phyloP scores from a whole-genome alignment of 2,888 invertebrate species.

The Atrina japonica region DNA sequence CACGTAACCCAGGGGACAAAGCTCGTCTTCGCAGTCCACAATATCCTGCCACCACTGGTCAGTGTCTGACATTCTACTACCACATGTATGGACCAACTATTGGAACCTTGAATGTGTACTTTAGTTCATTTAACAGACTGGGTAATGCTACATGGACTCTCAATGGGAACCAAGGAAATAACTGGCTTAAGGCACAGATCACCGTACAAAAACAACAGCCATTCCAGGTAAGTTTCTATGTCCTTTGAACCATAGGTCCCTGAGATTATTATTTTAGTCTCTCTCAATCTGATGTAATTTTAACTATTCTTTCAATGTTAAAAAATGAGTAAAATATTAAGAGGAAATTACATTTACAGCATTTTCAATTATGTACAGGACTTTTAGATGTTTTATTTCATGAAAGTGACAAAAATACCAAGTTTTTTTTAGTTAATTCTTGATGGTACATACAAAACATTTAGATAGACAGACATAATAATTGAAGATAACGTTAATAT shows the following conservation, averaged over 20 bases:
- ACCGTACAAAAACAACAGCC: conserved; percentile 58
- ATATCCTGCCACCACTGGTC: conserved; percentile 58
- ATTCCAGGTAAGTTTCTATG: conserved; percentile 60
- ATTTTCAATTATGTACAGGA: too few relatives aligned
- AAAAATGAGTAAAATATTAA: not conserved
- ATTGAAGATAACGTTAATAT: too few relatives aligned
- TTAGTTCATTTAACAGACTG: conserved; percentile 50
- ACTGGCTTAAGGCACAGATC: conserved; percentile 71
- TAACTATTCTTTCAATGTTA: not conserved
- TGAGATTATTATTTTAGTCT: not conserved
- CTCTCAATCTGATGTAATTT: conserved; percentile 20
- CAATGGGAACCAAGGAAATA: conserved; percentile 69
- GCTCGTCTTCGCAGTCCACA: conserved; percentile 65
- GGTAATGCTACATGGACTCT: conserved; percentile 63
- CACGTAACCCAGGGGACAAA: conserved; percentile 58
- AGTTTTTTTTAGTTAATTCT: too few relatives aligned
- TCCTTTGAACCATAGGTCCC: too few relatives aligned
- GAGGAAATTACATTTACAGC: too few relatives aligned
- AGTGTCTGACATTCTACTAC: conserved; percentile 76
- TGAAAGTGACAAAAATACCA: too few relatives aligned
- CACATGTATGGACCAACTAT: conserved; percentile 74
- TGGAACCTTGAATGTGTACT: conserved; percentile 69
- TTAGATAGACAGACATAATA: too few relatives aligned
- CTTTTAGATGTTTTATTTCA: too few relatives aligned
- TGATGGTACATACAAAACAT: too few relatives aligned